Evolutionary conservation across 2,888 invertebrate genomes (phyloP).

Genomic region (Steinernema carpocapsae): DNA sequence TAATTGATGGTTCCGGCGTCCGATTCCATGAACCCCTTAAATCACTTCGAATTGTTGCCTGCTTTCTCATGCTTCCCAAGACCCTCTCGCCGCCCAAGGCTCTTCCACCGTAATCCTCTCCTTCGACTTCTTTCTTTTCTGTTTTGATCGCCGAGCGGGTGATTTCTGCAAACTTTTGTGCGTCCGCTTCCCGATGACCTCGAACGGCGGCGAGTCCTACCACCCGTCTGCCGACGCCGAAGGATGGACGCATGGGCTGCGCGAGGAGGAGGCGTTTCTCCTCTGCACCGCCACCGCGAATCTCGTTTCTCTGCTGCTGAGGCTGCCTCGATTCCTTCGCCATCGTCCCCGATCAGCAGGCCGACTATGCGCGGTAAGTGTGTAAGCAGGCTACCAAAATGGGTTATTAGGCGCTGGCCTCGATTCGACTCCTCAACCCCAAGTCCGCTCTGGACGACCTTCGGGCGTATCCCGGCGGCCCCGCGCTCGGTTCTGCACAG

Average conservation of each 20-base stretch:
- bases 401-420: constrained; percentile 32
- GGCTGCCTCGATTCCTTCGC: no score
- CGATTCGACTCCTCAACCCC: constrained; percentile 20
- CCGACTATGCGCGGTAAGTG: constrained; percentile 7
- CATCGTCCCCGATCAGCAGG: neutral
- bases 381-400: constrained; percentile 36
- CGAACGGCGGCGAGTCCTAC: neutral
- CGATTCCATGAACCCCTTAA: neutral
- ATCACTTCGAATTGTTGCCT: neutral
- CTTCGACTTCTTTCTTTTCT: no score
- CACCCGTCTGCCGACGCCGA: constrained; percentile 19
- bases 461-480: constrained; percentile 1
- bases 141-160: neutral
- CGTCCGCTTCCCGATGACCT: constrained; percentile 2
- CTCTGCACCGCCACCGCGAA: no score
- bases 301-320: no score
- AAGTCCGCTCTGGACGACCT: constrained; percentile 14
- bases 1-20: neutral
- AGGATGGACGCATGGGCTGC: neutral
- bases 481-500: neutral
- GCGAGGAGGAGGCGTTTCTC: neutral
- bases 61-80: no score
- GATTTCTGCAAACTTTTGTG: constrained; percentile 3
- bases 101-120: no score
- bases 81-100: no score